Evolutionary conservation across 2,797 vertebrate genomes (phyloP), one percentile per base, ranked within the genome.

Genomic region (Stomatorhinus walkeri): DNA sequence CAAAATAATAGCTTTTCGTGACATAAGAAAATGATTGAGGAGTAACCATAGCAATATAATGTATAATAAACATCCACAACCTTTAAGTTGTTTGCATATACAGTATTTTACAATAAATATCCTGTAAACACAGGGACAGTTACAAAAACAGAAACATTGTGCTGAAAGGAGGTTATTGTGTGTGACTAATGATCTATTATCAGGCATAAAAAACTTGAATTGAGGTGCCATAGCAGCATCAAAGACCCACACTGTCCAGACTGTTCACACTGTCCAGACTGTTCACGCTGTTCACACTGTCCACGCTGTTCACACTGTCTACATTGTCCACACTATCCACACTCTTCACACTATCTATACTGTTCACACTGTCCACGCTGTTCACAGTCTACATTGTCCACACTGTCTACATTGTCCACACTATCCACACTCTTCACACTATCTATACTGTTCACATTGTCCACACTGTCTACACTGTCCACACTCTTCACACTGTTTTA

Each of bases 41-140:
- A 32, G 64, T 72, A 88, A 48, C 12, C 48, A 49, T n/a, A 49
- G 61, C 49, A 43, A 32, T 36, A 14, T 88, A 54, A 72, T 76
- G 68, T 16, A 32, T 36, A 79, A 72, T 51, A 52, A 79, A 52
- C 28, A 56, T 56, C 24, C 32, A 56, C 49, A 43, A n/a, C 68
- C 68, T 79, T 76, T 22, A 81, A 24, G 52, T 40, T 88, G 32
- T 79, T 54, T 81, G 28, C 16, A 88, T 54, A 40, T 43, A 40
- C 68, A 87, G 72, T 87, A 64, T 68, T 68, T 87, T 87, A 87
- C 56, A 87, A 87, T 87, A 87, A 87, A 87, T 87, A 87, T 19
- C 49, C 51, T 88, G 51, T 46, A 59, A 59, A 88, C n/a, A 36
- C 22, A 40, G 85, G 24, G 85, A 19, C 49, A 16, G 32, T 72